A percentile compares a stretch with the other conserved stretches of the same genome.
Conservation (phyloP, 2,113 vertebrate genomes). For the Actinemys pallida region DNA sequence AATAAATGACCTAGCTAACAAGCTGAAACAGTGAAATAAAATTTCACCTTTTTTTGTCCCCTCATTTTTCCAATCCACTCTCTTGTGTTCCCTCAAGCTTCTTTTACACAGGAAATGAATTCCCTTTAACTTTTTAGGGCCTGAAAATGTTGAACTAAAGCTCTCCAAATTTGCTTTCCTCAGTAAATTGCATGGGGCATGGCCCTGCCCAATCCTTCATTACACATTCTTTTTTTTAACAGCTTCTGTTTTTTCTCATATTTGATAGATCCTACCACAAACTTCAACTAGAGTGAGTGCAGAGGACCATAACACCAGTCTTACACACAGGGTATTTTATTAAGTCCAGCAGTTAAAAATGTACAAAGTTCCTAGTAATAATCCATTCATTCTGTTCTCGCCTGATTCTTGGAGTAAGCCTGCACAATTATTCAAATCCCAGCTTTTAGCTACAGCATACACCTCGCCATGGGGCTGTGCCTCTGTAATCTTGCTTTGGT, state of each 20-base stretch:
- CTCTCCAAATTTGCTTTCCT: conserved; percentile 65
- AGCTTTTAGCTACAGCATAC: conserved; percentile 99
- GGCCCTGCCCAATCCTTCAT: conserved; percentile 77
- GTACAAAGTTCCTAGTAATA: conserved; percentile 95
- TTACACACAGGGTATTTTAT: conserved; percentile 85
- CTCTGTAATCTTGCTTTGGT: conserved; percentile 99
- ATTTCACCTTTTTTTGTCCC: conserved; percentile 48
- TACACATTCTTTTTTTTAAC: conserved; percentile 74
- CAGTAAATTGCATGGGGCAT: conserved; percentile 67
- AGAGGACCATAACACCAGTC: conserved; percentile 79
- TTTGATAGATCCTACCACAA: conserved; percentile 79
- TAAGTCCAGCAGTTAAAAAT: conserved; percentile 95
- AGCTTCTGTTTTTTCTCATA: conserved; percentile 76
- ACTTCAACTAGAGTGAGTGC: conserved; percentile 75
- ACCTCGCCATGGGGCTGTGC: conserved; percentile 97
- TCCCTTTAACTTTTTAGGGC: conserved; percentile 56
- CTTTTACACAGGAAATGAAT: conserved; percentile 72
- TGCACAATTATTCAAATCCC: conserved; percentile 99
- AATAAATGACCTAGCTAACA: conserved; percentile 75
- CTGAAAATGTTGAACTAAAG: conserved; percentile 75
- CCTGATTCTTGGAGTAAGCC: conserved; percentile 97
- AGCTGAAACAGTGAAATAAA: conserved; percentile 78
- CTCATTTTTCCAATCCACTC: conserved; percentile 43
- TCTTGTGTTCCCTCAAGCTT: conserved; percentile 55
- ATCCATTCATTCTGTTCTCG: conserved; percentile 99